Percentiles rank a stretch among this genome's conserved stretches.
phyloP scores from a whole-genome alignment of 2,888 invertebrate genomes.

The Sussaba pulchella region DNA sequence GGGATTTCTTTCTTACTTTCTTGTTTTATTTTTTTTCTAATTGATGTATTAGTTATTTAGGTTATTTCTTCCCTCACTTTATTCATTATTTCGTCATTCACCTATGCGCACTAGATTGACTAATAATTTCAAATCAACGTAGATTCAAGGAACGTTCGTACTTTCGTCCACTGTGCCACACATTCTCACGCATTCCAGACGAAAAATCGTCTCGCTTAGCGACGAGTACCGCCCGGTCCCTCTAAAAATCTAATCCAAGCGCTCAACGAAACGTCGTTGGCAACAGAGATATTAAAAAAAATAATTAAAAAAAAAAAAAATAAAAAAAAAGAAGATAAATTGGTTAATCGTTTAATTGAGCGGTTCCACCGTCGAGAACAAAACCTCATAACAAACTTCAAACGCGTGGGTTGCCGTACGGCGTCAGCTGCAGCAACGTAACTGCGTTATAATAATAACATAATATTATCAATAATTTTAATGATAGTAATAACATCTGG shows the following conservation, averaged over 20 bases:
- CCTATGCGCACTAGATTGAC: conserved; percentile 40
- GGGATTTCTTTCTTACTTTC: neutral
- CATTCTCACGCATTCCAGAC: conserved; percentile 25
- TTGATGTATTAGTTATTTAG: neutral
- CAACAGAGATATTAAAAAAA: conserved; percentile 6
- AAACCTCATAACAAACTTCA: conserved; percentile 52
- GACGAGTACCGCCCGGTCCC: conserved; percentile 12
- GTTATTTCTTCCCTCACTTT: too few relatives aligned
- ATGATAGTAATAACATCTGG: conserved; percentile 64
- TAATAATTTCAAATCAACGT: conserved; percentile 38
- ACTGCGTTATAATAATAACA: conserved; percentile 48
- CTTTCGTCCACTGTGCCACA: conserved; percentile 52
- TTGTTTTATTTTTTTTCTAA: neutral
- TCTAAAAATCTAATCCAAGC: neutral
- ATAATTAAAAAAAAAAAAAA: neutral
- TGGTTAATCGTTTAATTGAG: conserved; percentile 59
- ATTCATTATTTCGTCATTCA: too few relatives aligned
- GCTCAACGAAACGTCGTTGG: conserved; percentile 17
- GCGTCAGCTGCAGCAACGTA: conserved; percentile 38
- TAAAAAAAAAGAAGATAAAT: neutral
- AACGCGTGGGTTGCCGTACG: conserved; percentile 35
- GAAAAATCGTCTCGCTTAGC: neutral
- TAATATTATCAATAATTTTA: conserved; percentile 49
- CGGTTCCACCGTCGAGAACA: conserved; percentile 48
- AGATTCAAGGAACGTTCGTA: conserved; percentile 2